phyloP scores from a whole-genome alignment of 2,888 invertebrate species.

The Sinotaia quadrata region DNA sequence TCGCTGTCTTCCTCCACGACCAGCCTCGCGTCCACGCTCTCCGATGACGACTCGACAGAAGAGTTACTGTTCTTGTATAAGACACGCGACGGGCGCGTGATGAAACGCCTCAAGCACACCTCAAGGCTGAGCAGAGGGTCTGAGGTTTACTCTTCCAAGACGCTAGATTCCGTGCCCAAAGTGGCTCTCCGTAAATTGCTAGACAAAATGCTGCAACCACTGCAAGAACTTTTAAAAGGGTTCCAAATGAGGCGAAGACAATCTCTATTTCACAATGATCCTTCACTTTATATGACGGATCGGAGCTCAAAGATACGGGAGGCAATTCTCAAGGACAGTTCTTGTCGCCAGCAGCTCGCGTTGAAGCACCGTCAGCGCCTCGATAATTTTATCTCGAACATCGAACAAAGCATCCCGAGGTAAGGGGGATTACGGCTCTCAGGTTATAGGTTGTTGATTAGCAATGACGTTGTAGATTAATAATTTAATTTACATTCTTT shows the following conservation, averaged over 20 bases:
- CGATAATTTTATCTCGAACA: slow-evolving; percentile 3
- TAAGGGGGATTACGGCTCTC: too few species aligned
- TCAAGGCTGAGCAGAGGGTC: not conserved
- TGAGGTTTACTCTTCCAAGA: not conserved
- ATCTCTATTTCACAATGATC: not conserved
- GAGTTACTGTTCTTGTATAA: slow-evolving; percentile 4
- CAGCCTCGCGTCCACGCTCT: not conserved
- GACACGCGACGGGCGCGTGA: not conserved
- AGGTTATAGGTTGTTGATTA: too few species aligned
- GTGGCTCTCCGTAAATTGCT: not conserved
- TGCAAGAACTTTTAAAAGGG: not conserved
- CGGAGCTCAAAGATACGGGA: slow-evolving; percentile 5
- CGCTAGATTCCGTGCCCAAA: slow-evolving; percentile 10
- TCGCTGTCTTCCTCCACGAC: slow-evolving; percentile 4
- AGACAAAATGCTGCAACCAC: not conserved
- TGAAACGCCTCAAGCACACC: not conserved
- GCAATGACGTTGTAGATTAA: too few species aligned
- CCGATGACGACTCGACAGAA: slow-evolving; percentile 1
- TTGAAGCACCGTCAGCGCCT: slow-evolving; percentile 17
- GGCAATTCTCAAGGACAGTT: not conserved
- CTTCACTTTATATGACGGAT: slow-evolving; percentile 9
- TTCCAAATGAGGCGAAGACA: not conserved
- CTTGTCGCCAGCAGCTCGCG: slow-evolving; percentile 2
- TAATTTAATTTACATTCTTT: too few species aligned
- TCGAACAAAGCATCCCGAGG: slow-evolving; percentile 31